Conservation (phyloP, 2,888 invertebrate genomes). For the Thereva unica region DNA sequence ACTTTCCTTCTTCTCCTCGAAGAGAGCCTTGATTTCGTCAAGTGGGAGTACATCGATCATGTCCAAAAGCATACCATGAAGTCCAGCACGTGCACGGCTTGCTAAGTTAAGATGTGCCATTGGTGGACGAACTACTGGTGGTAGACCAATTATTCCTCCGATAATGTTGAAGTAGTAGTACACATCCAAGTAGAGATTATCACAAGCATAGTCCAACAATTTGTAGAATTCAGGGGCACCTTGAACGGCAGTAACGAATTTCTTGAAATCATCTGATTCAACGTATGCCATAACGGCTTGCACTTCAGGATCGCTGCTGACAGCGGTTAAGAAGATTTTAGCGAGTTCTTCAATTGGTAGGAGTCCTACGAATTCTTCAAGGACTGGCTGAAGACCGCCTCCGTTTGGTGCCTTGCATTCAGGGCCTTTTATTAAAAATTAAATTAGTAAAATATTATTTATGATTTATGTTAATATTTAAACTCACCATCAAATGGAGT, state of each 20-base stretch:
- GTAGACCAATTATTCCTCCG: constrained; percentile 32
- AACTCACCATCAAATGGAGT: too few species aligned
- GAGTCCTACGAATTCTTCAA: constrained; percentile 31
- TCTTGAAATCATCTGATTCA: constrained; percentile 33
- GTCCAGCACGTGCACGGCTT: constrained; percentile 3
- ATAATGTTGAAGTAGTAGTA: constrained; percentile 27
- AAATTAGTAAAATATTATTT: too few species aligned
- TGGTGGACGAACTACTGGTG: constrained; percentile 28
- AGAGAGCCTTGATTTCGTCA: constrained; percentile 27
- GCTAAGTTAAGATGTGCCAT: constrained; percentile 2
- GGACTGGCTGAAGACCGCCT: constrained; percentile 35
- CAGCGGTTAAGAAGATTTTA: constrained; percentile 33
- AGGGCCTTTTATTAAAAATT: constrained; percentile 13
- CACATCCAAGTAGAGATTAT: constrained; percentile 32
- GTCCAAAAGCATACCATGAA: constrained; percentile 33
- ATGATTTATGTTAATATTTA: too few species aligned
- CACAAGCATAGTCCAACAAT: constrained; percentile 32
- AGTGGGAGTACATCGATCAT: constrained; percentile 34
- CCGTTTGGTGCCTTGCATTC: constrained; percentile 40
- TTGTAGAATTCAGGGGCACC: constrained; percentile 26
- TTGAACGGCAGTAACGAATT: constrained; percentile 22
- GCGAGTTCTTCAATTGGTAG: constrained; percentile 37
- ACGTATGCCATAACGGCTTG: constrained; percentile 38
- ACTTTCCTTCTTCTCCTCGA: constrained; percentile 25
- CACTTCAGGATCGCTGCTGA: constrained; percentile 38